Percentiles rank a stretch among this genome's conserved stretches.
phyloP scores from a whole-genome alignment of 2,113 vertebrate species.

The Murina feae region DNA sequence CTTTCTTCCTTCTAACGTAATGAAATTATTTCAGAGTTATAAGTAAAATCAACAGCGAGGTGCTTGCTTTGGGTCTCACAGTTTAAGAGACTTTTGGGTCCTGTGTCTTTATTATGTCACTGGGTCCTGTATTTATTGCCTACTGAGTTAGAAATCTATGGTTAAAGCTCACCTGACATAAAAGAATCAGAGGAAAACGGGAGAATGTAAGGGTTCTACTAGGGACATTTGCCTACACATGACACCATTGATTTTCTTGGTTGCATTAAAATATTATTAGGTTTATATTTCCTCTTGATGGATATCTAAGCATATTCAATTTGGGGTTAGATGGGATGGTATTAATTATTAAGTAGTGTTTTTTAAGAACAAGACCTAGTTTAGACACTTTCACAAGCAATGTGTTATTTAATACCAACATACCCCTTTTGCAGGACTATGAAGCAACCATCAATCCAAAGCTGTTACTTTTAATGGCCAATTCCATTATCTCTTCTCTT shows the following conservation, averaged over 20 bases:
- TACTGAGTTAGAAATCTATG: not conserved
- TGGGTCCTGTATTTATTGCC: not conserved
- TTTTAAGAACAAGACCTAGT: constrained; percentile 38
- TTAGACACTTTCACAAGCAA: constrained; percentile 25
- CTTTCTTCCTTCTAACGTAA: constrained; percentile 26
- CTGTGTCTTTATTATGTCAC: not conserved
- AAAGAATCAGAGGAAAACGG: not conserved
- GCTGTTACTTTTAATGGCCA: constrained; percentile 55
- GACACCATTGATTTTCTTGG: not conserved
- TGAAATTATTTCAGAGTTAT: constrained; percentile 34
- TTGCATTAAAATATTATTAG: not conserved
- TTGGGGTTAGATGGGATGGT: not conserved
- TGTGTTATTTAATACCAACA: constrained; percentile 21
- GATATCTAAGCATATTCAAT: not conserved
- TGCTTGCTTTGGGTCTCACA: not conserved
- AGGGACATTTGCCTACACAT: not conserved
- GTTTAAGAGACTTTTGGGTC: not conserved
- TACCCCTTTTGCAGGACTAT: not conserved
- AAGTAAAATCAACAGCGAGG: not conserved
- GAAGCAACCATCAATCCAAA: constrained; percentile 51
- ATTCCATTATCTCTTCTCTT: constrained; percentile 65
- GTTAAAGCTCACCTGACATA: not conserved
- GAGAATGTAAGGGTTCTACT: not conserved
- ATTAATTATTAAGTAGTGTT: not conserved
- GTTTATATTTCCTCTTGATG: not conserved